Evolutionary conservation across 1,140 invertebrate genomes (phyloP).

Genomic region (Microplitis mediator): DNA sequence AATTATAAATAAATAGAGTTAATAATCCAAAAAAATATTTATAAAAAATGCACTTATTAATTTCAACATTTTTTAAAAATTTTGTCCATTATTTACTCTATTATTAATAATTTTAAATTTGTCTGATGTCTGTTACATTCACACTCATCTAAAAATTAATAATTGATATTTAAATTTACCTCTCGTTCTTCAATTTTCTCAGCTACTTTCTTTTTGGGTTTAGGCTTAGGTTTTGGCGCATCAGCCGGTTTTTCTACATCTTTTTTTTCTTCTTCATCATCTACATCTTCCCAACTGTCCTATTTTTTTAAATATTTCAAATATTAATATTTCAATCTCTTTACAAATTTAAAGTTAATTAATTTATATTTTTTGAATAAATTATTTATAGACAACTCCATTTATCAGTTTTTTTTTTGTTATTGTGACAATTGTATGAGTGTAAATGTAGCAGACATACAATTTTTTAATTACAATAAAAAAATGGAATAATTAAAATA

Average conservation of each 20-base stretch:
- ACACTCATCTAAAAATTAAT: background rate
- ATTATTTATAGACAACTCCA: background rate
- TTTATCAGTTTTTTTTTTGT: background rate
- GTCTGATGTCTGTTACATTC: too few relatives aligned
- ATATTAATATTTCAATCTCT: background rate
- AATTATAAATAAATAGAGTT: too few relatives aligned
- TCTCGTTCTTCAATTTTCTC: slow-evolving; percentile 81
- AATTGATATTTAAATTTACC: slow-evolving; percentile 60
- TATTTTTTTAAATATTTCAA: slow-evolving; percentile 49
- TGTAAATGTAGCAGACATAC: too few relatives aligned
- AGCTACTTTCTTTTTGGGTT: slow-evolving; percentile 70
- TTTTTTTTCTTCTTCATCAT: slow-evolving; percentile 72
- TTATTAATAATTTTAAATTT: too few relatives aligned
- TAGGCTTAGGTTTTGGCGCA: slow-evolving; percentile 66
- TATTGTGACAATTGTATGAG: too few relatives aligned
- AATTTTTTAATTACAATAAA: too few relatives aligned
- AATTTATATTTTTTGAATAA: background rate
- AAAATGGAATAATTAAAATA: too few relatives aligned
- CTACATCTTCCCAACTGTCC: slow-evolving; percentile 85
- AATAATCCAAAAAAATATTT: too few relatives aligned
- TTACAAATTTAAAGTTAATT: background rate
- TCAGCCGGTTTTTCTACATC: slow-evolving; percentile 61
- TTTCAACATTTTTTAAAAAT: background rate
- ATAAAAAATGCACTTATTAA: background rate
- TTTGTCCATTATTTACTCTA: background rate